Evolutionary conservation across 30 jellyfish, hydroid and myxozoan genomes (phyloP), one percentile per base, ranked within the genome.

Genomic region (Cassiopea xamachana): DNA sequence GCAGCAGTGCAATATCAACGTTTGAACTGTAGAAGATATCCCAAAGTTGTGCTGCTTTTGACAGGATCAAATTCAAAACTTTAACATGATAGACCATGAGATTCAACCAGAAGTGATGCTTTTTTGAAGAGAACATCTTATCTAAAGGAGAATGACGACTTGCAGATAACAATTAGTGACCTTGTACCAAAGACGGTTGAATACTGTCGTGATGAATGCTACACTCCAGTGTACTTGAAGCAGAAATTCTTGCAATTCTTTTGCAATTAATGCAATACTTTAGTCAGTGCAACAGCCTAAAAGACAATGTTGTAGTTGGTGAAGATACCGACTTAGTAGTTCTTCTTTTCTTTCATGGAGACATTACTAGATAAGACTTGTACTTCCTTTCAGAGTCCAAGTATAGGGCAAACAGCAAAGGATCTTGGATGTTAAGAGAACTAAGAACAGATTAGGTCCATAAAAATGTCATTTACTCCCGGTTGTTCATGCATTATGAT

Each of bases 151-250:
- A 89, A 89, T 72, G 80, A 81, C 50, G 96, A 89, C 48, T 92
- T 68, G 64, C 91, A 89, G 89, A 80, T 10, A 70, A 89, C 96
- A 45, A 70, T 89, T 1, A 48, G 62, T 48, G 96, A 80, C 81
- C 81, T 89, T 72, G 96, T 89, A 48, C 60, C 82, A 79, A 18
- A 74, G 92, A 81, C 79, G 96, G 68, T 75, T 73, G 88, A 73
- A 85, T 85, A 60, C 87, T 85, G 93, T 85, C 88, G 88, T 73
- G 93, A 85, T 73, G 93, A 74, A 59, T 73, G 93, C 83, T 89
- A 89, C 81, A 79, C 77, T 67, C 88, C 86, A 73, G 75, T 79
- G 13, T 81, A 80, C 71, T 46, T 89, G 87, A 79, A 89, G 55
- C 82, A 69, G 67, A 80, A 51, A 71, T 1, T 89, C 81, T 55